phyloP scores from a whole-genome alignment of 2,797 vertebrate genomes.

The Amblyopsis hoosieri region DNA sequence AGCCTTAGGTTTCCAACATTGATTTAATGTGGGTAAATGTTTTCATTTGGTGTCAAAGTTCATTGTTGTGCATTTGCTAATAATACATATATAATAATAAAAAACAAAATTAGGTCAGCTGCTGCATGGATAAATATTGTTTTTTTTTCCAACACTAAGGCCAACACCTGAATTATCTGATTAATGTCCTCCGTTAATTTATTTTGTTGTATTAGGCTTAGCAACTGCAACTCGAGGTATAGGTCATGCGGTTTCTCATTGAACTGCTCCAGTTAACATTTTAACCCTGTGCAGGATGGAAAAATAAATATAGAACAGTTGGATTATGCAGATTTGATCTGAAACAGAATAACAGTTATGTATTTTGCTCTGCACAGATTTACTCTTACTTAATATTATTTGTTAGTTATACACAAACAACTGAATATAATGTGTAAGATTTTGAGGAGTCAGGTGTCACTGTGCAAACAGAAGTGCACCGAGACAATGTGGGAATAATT shows the following conservation, averaged over 20 bases:
- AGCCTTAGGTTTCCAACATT: no score
- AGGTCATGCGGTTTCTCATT: neutral
- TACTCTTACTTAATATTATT: no score
- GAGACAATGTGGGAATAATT: neutral
- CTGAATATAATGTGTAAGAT: neutral
- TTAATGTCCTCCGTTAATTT: neutral
- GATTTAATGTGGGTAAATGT: no score
- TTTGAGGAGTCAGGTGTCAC: neutral
- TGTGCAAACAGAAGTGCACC: neutral
- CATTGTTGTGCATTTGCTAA: no score
- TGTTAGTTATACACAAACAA: no score
- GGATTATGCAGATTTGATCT: neutral
- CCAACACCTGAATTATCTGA: neutral
- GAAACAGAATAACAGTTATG: neutral
- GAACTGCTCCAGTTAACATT: neutral
- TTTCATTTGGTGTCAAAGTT: no score
- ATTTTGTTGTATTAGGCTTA: neutral
- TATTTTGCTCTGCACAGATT: no score
- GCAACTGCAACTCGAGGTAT: neutral
- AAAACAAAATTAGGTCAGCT: no score
- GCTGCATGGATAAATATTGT: no score
- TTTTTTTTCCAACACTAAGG: no score
- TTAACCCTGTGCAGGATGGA: neutral
- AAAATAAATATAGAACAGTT: neutral
- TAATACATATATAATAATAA: no score